These are phyloP conservation scores for Alloplasta piceator DNA, from an alignment of 2,888 invertebrate genomes.

Conservation along the genomic window DNA sequence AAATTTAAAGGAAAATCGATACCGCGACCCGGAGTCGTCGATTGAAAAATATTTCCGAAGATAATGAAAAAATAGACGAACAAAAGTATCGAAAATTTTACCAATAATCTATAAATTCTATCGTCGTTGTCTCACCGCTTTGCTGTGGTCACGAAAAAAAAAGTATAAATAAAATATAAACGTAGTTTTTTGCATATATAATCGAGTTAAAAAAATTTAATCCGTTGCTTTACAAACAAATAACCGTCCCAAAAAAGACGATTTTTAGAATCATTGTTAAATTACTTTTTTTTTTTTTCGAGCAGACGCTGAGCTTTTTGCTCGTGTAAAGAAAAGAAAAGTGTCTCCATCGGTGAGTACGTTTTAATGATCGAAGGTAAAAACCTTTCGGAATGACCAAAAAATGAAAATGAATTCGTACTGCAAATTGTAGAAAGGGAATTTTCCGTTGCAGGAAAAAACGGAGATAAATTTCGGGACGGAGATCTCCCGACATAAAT, in stretches of 20 bases:
- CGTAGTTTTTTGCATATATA: conserved; percentile 12
- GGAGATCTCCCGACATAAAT: not conserved
- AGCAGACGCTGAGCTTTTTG: not conserved
- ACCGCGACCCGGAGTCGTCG: not conserved
- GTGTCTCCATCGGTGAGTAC: not conserved
- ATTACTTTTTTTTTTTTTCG: conserved; percentile 2
- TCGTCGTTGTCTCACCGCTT: conserved; percentile 10
- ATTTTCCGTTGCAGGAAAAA: conserved; percentile 26
- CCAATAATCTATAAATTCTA: too few species aligned
- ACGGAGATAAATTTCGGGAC: conserved; percentile 16
- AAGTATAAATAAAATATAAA: conserved; percentile 28
- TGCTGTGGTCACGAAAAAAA: conserved; percentile 7
- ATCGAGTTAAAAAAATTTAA: conserved; percentile 17
- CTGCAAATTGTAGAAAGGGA: conserved; percentile 10
- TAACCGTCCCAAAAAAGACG: too few species aligned
- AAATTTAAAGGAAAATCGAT: conserved; percentile 10
- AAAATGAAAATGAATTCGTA: conserved; percentile 5
- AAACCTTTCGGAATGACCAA: conserved; percentile 3
- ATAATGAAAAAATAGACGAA: not conserved
- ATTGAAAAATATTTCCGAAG: not conserved
- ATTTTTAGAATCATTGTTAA: too few species aligned
- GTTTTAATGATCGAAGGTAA: conserved; percentile 10
- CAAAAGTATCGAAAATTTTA: conserved; percentile 13
- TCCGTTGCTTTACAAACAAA: conserved; percentile 17
- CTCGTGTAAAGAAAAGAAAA: conserved; percentile 1